Evolutionary conservation across 2,113 vertebrate genomes (phyloP), one percentile per base, ranked within the genome.

Genomic region (Micronycteris hirsuta): DNA sequence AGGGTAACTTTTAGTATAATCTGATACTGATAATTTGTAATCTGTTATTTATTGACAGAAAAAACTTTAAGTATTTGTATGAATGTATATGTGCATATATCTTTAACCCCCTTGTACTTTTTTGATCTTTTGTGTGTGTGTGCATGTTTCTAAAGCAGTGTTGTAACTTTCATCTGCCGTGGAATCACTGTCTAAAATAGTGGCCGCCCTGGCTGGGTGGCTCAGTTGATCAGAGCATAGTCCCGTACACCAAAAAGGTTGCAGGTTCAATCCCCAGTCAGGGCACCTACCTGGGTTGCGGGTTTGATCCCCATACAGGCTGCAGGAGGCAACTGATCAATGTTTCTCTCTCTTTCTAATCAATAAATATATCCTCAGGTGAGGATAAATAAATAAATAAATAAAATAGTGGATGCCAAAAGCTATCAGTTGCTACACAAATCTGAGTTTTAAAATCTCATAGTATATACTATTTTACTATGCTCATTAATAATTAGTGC

Each of bases 321-420:
- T 63, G 28, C 24, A 26, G 61, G 13, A 63, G 13, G 13, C 61
- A 63, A 63, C 26, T 63, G 28, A 63, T 61, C 58, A 26, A 61
- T 61, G 58, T 61, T 61, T 61, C 58, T 61, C 58, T 63, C 58
- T 61, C 58, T 61, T 11, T 26, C 9, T 61, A 63, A 63, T 63
- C 61, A 14, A 14, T 63, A 63, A 63, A 63, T 31, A 31, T 63
- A 31, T 63, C 61, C 61, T 63, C 61, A 63, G 12, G 61, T 63
- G 61, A 63, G 12, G 61, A 63, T 63, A 31, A 31, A 63, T 63
- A 61, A 12, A 12, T 56, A 63, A 31, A 63, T 56, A 24, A 22
- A 22, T 91, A 91, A 74, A 84, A 93, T 3, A 95, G 28, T 86
- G 96, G 89, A 94, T 96, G 58, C 87, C 89, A 95, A 88, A 96